Base-by-base conservation (phyloP, 2,797 vertebrate species). In the Macroramphosus scolopax region DNA sequence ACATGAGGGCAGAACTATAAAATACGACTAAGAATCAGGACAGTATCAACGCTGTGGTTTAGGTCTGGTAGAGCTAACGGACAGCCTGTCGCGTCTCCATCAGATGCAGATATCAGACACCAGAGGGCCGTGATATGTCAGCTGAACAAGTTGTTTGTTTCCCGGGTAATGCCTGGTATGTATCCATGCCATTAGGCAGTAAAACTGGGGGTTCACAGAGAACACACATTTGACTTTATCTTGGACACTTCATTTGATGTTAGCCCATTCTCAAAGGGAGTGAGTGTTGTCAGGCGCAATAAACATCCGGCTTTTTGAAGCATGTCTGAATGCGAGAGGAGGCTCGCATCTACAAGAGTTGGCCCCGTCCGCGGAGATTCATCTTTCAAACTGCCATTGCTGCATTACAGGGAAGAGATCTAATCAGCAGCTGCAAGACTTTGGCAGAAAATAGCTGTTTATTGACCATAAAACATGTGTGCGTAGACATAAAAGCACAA, bases 381-480 rank as follows among this genome's bases (percentile, higher is more conserved):
- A 16, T 77, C 75, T 56, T 70, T 44, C 68, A 64, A 77, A 76
- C 39, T 54, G 68, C 77, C 65, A 38, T 49, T 45, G 72, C 76
- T 66, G 77, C 81, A 54, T 72, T 81, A 71, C 73, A 57, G 58
- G n/a, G 16, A 61, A 38, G 51, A 59, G 62, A 68, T 66, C 68
- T 75, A 83, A 89, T 87, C 84, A 78, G 81, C 82, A 40, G 43
- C 55, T 62, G 63, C 71, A 73, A 84, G 81, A 61, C 75, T 78
- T 55, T 82, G 82, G 69, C 70, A 70, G 59, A 78, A 76, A 78
- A 80, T 67, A 82, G 80, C 68, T 52, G 72, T 78, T 82, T 83
- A 83, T 81, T 82, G 77, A 87, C 80, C 67, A 81, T 78, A 81
- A 80, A 80, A 78, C 57, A 77, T 61, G 62, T 57, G 63, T 32